Evolutionary conservation across 2,888 invertebrate species (phyloP).

Genomic region (Dolichomitus sp.): DNA sequence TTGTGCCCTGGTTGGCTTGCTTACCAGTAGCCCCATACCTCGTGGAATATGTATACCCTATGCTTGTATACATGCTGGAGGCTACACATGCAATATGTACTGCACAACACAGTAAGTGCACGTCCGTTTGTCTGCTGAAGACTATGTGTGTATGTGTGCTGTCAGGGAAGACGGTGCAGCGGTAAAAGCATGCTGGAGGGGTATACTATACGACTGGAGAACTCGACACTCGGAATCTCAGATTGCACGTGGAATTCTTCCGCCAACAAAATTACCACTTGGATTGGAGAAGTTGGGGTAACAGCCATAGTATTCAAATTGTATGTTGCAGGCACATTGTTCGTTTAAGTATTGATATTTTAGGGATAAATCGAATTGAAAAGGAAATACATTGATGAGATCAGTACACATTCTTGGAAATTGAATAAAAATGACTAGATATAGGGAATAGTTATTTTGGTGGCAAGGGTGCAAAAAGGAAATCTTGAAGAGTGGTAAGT

Average conservation of each 20-base stretch:
- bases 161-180: not conserved
- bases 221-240: conserved; percentile 9
- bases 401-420: no score
- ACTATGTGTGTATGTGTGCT: not conserved
- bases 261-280: not conserved
- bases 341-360: not conserved
- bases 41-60: conserved; percentile 34
- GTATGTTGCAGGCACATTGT: not conserved
- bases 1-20: conserved; percentile 42
- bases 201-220: not conserved
- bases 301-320: not conserved
- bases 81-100: conserved; percentile 19
- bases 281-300: not conserved
- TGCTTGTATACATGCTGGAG: conserved; percentile 16
- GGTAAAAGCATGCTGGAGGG: conserved; percentile 1
- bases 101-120: conserved; percentile 1
- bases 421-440: no score
- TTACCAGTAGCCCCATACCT: conserved; percentile 18
- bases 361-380: not conserved
- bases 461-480: no score
- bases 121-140: conserved; percentile 12
- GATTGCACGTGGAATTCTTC: conserved; percentile 7
- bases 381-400: not conserved
- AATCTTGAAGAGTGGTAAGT: no score
- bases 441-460: no score